Conservation (phyloP, 2,888 invertebrate species). For the Microctonus hyperodae region DNA sequence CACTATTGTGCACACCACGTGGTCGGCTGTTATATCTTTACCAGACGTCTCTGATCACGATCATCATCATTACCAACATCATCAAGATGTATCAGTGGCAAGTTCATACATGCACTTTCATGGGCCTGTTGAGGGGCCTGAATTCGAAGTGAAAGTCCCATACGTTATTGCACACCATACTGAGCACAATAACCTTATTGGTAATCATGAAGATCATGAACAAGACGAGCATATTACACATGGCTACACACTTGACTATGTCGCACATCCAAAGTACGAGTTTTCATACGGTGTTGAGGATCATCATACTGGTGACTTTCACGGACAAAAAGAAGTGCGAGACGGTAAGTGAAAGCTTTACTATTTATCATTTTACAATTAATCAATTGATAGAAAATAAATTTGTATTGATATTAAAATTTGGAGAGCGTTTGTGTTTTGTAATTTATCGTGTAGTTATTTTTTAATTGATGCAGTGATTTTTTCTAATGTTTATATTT, state of each 20-base stretch:
- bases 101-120: slow-evolving; percentile 59
- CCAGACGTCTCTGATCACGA: slow-evolving; percentile 14
- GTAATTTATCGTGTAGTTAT: not conserved
- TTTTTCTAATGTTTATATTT: not conserved
- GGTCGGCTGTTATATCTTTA: slow-evolving; percentile 3
- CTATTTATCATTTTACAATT: not conserved
- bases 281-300: slow-evolving; percentile 58
- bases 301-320: slow-evolving; percentile 60
- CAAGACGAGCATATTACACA: slow-evolving; percentile 34
- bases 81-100: slow-evolving; percentile 48
- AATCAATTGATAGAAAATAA: not conserved
- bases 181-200: slow-evolving; percentile 33
- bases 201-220: slow-evolving; percentile 20
- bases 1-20: slow-evolving; percentile 1
- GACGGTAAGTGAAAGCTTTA: slow-evolving; percentile 52
- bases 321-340: slow-evolving; percentile 61
- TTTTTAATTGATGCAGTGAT: not conserved
- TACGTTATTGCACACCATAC: slow-evolving; percentile 46
- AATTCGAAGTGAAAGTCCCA: slow-evolving; percentile 57
- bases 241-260: slow-evolving; percentile 52
- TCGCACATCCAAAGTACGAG: slow-evolving; percentile 57
- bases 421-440: no score
- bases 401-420: no score
- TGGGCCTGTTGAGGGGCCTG: slow-evolving; percentile 59
- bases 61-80: slow-evolving; percentile 31